phyloP scores from a whole-genome alignment of 2,113 vertebrate species.

The Strigops habroptila region DNA sequence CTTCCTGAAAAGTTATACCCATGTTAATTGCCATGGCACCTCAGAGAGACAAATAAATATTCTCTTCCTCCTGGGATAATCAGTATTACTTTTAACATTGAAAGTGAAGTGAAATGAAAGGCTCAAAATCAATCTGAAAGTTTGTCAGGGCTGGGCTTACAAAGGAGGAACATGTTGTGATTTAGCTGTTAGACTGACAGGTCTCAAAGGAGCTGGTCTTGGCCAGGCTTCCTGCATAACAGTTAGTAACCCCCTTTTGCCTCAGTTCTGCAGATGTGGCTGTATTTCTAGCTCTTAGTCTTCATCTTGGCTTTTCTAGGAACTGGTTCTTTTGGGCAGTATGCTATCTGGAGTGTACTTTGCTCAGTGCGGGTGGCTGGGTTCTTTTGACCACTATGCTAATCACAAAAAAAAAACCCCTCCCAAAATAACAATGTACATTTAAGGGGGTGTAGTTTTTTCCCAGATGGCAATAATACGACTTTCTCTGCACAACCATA shows the following conservation, averaged over 20 bases:
- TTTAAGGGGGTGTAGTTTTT: neutral
- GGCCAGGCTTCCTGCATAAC: neutral
- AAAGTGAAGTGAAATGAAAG: neutral
- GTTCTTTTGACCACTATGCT: neutral
- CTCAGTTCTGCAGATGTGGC: neutral
- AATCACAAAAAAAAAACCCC: neutral
- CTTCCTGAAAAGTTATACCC: constrained; percentile 39
- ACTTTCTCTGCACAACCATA: neutral
- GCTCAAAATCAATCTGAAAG: neutral
- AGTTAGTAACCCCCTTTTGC: neutral
- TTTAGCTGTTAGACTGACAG: neutral
- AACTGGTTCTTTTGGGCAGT: neutral
- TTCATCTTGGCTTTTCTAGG: neutral
- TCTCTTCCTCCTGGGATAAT: neutral
- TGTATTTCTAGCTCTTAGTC: neutral
- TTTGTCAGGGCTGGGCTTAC: neutral
- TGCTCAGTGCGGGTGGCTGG: neutral
- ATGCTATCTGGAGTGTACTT: neutral
- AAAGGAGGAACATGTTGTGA: neutral
- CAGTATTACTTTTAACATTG: neutral
- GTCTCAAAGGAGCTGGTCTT: neutral
- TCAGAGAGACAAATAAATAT: constrained; percentile 8
- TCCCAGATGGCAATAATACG: neutral
- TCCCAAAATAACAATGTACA: neutral
- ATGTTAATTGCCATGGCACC: neutral